A percentile compares a stretch with the other conserved stretches of the same genome.
These are phyloP conservation scores for Beaufortia kweichowensis DNA, from an alignment of 2,113 vertebrate species.

Conservation along the genomic window DNA sequence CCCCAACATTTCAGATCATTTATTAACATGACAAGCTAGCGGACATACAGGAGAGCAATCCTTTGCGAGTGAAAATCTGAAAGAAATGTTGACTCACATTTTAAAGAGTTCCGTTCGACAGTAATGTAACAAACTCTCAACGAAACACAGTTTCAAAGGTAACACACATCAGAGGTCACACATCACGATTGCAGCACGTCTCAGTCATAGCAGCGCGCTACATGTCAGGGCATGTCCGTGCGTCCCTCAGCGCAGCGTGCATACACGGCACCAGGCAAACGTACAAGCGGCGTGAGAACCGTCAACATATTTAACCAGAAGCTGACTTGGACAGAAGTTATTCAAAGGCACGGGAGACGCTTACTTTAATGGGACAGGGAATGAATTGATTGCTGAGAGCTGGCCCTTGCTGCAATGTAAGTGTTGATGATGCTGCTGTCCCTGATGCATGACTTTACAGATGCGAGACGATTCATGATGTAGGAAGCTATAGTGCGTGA, in stretches of 20 bases:
- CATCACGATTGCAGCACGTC: not conserved
- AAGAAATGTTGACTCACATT: not conserved
- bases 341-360: not conserved
- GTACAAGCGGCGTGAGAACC: constrained; percentile 3
- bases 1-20: no score
- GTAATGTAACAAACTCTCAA: no score
- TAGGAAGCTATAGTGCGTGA: not conserved
- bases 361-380: constrained; percentile 10
- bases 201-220: not conserved
- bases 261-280: not conserved
- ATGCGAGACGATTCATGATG: constrained; percentile 13
- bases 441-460: constrained; percentile 1
- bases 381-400: not conserved
- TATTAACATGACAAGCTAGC: no score
- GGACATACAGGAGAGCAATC: no score
- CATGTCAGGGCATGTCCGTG: constrained; percentile 51
- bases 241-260: not conserved
- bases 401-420: constrained; percentile 23
- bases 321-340: constrained; percentile 2
- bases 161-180: not conserved
- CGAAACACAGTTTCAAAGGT: not conserved
- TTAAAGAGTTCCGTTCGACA: not conserved
- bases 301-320: not conserved
- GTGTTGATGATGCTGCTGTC: not conserved
- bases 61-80: not conserved